phyloP scores from a whole-genome alignment of 2,113 vertebrate species.

The Procapra przewalskii region DNA sequence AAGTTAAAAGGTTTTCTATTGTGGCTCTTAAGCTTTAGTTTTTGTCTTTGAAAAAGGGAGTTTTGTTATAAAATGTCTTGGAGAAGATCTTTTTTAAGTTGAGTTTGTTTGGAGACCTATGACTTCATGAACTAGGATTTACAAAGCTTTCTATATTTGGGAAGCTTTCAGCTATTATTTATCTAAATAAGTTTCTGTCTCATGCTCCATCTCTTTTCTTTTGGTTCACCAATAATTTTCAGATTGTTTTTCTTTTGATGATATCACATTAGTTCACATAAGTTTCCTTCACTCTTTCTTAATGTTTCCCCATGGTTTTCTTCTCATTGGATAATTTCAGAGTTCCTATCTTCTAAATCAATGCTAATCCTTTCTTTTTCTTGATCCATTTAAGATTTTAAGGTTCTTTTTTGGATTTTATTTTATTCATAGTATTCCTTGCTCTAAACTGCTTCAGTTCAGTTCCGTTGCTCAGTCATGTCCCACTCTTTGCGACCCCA shows the following conservation, averaged over 20 bases:
- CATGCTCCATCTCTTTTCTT: background rate
- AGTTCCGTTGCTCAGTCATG: accelerated
- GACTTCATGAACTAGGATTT: background rate
- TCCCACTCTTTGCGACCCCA: background rate
- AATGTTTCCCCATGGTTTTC: accelerated
- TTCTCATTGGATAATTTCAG: background rate
- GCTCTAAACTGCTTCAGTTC: background rate
- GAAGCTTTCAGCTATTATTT: background rate
- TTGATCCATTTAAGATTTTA: background rate
- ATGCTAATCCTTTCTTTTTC: background rate
- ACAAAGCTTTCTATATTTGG: background rate
- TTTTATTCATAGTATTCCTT: background rate
- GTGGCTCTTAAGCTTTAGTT: background rate
- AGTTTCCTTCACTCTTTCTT: background rate
- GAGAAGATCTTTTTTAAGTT: background rate
- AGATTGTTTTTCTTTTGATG: background rate
- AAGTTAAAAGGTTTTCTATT: background rate
- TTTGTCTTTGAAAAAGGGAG: background rate
- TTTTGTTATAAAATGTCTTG: background rate
- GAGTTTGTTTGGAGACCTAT: background rate
- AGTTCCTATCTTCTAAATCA: background rate
- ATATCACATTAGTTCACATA: background rate
- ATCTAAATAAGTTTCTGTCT: background rate
- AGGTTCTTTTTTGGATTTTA: background rate
- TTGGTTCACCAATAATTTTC: background rate